Conservation (phyloP, 2,797 vertebrate genomes). For the Mastacembelus armatus region DNA sequence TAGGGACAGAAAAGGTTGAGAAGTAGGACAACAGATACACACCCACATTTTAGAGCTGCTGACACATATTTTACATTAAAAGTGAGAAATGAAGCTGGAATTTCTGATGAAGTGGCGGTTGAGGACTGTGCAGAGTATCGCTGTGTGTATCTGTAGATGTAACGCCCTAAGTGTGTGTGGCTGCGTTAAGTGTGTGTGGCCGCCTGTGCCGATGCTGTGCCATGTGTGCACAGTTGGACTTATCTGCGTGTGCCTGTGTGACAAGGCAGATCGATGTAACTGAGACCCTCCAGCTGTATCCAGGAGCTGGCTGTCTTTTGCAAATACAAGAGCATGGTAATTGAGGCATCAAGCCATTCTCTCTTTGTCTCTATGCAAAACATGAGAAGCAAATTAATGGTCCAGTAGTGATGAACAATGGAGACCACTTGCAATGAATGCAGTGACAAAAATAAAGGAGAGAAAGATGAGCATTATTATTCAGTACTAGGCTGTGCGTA, state of each 20-base stretch:
- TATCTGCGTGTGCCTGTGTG: conserved; percentile 56
- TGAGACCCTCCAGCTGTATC: conserved; percentile 55
- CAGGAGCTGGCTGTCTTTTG: conserved; percentile 52
- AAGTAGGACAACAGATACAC: not conserved
- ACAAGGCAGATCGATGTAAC: conserved; percentile 57
- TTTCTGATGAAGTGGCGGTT: conserved; percentile 11
- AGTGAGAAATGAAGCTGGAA: conserved; percentile 11
- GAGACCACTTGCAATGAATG: conserved; percentile 60
- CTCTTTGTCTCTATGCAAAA: conserved; percentile 69
- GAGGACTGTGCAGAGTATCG: not conserved
- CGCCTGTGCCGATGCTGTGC: not conserved
- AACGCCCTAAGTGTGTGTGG: not conserved
- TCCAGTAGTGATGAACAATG: conserved; percentile 61
- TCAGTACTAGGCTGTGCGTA: conserved; percentile 10
- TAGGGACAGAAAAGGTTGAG: not conserved
- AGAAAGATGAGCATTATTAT: conserved; percentile 55
- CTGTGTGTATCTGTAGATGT: conserved; percentile 5
- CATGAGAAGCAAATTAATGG: conserved; percentile 67
- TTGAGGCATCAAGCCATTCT: conserved; percentile 69
- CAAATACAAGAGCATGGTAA: conserved; percentile 66
- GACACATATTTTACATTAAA: conserved; percentile 26
- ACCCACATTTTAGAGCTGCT: conserved; percentile 19
- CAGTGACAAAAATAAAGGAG: conserved; percentile 52
- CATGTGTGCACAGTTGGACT: conserved; percentile 17
- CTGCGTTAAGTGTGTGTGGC: no score